Evolutionary conservation across 1,140 invertebrate species (phyloP), one percentile per base, ranked within the genome.

Genomic region (Plodia interpunctella): DNA sequence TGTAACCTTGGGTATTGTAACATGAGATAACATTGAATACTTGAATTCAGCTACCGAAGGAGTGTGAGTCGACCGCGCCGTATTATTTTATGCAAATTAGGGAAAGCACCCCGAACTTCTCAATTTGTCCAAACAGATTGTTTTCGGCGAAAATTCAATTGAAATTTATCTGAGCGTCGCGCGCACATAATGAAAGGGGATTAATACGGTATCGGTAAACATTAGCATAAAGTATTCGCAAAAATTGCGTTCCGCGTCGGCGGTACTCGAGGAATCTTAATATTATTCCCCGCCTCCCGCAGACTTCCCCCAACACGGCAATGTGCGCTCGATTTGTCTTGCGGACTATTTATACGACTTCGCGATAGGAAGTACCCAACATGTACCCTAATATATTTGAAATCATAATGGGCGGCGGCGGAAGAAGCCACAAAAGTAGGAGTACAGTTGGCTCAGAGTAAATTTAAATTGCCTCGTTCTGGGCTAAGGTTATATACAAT

Each of bases 51-150:
- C 35, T 17, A 11, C n/a, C 13, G 32, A 8, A 11, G 32, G 10
- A 35, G 32, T 9, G 4, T 25, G 3, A 19, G 5, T 21, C 49
- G 60, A 15, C 21, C 52, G 19, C 52, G 21, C n/a, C 63, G 59
- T 73, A 70, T 77, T 79, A 74, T 78, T 75, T 57, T 74, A 78
- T 82, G 76, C 69, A 76, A 80, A 80, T 76, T 58, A 56, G 50
- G 51, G 56, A 32, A 10, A 63, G 49, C 65, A 17, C 65, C 69
- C 69, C 68, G 30, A 74, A 76, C 72, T 75, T 76, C 68, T 72
- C 69, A 76, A 68, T 76, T 82, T 76, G 73, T 73, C 61, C 74
- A 78, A 82, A 82, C 77, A 77, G 74, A 78, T 83, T 80, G 78
- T 80, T 80, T 83, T 72, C 74, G 68, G 69, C 65, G 63, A 60